Conservation (phyloP, 23 tunicate species). For the Styela clava region DNA sequence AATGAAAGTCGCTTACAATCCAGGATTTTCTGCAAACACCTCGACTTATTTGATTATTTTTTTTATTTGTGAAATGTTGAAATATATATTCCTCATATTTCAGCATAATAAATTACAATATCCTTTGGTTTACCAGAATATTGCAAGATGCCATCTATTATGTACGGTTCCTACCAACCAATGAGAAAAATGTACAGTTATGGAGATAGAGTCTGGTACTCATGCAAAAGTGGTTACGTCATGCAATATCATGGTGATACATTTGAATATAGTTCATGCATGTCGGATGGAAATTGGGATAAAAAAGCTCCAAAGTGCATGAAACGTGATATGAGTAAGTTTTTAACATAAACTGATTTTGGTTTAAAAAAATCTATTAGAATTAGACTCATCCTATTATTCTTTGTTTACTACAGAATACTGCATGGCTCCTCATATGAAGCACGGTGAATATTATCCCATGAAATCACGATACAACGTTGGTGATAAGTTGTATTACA, state of each 20-base stretch:
- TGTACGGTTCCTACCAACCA: slow-evolving; percentile 8
- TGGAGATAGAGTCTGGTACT: not conserved
- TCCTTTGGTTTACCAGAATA: not conserved
- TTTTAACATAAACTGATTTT: no score
- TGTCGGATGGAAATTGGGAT: slow-evolving; percentile 10
- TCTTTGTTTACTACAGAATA: slow-evolving; percentile 4
- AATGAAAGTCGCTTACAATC: no score
- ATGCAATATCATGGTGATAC: slow-evolving; percentile 13
- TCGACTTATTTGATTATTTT: no score
- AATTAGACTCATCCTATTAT: no score
- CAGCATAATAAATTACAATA: not conserved
- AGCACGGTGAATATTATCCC: not conserved
- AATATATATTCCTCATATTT: no score
- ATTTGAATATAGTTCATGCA: not conserved
- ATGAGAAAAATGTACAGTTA: slow-evolving; percentile 9
- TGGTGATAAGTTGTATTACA: slow-evolving; percentile 23
- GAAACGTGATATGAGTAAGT: not conserved
- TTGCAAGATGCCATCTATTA: not conserved
- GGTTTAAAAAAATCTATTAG: no score
- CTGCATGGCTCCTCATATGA: slow-evolving; percentile 28
- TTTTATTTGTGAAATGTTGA: no score
- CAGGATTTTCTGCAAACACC: no score
- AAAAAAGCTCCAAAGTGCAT: slow-evolving; percentile 10
- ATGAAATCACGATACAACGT: not conserved
- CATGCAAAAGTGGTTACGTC: slow-evolving; percentile 1